A percentile compares a stretch with the other conserved stretches of the same genome.
Evolutionary conservation across 2,113 vertebrate species (phyloP).

Genomic region (Oreochromis spilurus): DNA sequence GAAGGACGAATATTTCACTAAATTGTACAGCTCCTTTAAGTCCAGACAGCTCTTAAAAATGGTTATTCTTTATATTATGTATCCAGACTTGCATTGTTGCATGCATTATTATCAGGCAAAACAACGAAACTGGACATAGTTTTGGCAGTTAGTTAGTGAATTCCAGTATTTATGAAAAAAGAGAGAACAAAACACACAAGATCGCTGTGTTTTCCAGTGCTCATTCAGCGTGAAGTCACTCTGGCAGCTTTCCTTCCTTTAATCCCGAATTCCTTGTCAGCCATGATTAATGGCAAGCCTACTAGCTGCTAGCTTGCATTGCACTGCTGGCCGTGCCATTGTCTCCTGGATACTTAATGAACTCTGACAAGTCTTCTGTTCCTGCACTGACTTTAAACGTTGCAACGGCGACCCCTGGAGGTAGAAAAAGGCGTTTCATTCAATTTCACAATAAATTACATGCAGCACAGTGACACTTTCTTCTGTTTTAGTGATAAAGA

Average conservation of each 20-base stretch:
- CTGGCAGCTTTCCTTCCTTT: constrained; percentile 44
- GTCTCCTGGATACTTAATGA: constrained; percentile 50
- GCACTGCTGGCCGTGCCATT: constrained; percentile 31
- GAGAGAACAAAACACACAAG: not conserved
- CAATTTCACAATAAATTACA: not conserved
- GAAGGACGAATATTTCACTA: not conserved
- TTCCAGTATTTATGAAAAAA: not conserved
- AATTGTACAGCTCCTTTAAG: not conserved
- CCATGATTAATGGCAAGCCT: constrained; percentile 60
- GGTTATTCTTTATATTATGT: not conserved
- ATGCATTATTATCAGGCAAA: not conserved
- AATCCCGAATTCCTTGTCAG: constrained; percentile 54
- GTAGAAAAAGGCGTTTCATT: not conserved
- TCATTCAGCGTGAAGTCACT: constrained; percentile 22
- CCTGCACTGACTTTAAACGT: not conserved
- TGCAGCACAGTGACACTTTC: not conserved
- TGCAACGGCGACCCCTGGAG: constrained; percentile 45
- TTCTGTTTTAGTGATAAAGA: not conserved
- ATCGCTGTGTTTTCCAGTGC: not conserved
- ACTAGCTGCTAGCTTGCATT: constrained; percentile 44
- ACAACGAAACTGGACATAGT: not conserved
- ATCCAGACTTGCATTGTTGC: not conserved
- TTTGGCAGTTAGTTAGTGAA: not conserved
- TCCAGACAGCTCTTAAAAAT: not conserved
- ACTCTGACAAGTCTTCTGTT: constrained; percentile 39